Base-by-base conservation (phyloP, 2,797 vertebrate species). In the Semaprochilodus insignis region DNA sequence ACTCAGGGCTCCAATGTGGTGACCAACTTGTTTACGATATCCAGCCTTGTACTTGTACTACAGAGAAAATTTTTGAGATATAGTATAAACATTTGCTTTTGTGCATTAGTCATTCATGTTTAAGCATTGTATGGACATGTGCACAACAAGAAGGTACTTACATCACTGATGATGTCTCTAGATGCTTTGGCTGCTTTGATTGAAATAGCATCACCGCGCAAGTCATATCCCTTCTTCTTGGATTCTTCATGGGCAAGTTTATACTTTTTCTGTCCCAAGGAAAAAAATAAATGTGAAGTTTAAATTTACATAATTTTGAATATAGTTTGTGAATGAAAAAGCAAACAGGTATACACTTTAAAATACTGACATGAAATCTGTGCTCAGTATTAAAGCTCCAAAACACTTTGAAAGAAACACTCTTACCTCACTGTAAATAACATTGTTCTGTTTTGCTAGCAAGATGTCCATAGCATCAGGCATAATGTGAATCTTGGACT, bases 401-500 rank as follows among this genome's bases (percentile, higher is more conserved):
- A 8, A n/a, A 5, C 44, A 34, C 77, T 7, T 74, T 51, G 27
- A 16, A 27, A 27, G 6, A 69, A 8, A 83, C 54, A 85, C 95
- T 92, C 88, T 36, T 40, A 99, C 97, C 95, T 93, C 91, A 25
- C 97, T 99, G 90, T 94, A 96, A 91, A 95, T 96, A 16, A 91
- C 89, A 84, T 91, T 97, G 85, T 99, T 99, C 70, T 91, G 94
- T 83, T 89, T 96, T 15, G 97, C 97, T 80, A 99, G 88, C 52
- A 91, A 88, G 80, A 99, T 94, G 71, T 95, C 97, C 74, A 98
- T 97, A 0, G 97, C 96, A 90, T 99, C 97, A 7, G 97, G 97
- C 97, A 97, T 98, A 63, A 99, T 91, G 59, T 99, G 98, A 84
- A 97, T 85, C 1, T 94, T 91, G 23, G 93, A 95, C 91, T 99